phyloP scores from a whole-genome alignment of 2,113 vertebrate species.

The Ptyas mucosa region DNA sequence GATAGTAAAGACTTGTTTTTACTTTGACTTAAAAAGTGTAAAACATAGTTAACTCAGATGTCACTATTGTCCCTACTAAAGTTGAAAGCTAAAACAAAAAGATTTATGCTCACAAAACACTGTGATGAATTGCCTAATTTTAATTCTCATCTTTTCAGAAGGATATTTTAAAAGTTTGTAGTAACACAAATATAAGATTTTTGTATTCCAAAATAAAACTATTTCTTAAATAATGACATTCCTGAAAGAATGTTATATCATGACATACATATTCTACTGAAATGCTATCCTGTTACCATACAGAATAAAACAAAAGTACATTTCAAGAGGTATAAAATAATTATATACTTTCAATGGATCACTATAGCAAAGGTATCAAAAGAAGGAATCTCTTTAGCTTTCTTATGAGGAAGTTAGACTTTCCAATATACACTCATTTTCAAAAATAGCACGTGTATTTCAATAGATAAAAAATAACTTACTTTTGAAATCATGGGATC shows the following conservation, averaged over 20 bases:
- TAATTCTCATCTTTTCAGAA: background rate
- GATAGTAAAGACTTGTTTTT: background rate
- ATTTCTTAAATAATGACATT: background rate
- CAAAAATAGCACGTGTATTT: background rate
- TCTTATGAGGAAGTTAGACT: background rate
- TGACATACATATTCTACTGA: background rate
- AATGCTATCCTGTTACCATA: background rate
- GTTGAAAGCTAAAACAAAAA: background rate
- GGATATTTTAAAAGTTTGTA: background rate
- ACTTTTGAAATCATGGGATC: conserved; percentile 99
- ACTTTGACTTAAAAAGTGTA: background rate
- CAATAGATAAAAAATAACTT: conserved; percentile 48
- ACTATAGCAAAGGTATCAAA: background rate
- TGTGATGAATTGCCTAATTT: background rate
- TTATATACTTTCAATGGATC: background rate
- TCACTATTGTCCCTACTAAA: background rate
- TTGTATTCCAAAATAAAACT: background rate
- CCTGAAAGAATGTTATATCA: background rate
- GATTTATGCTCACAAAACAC: background rate
- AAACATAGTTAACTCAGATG: no score
- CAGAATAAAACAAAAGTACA: background rate
- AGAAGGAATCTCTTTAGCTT: background rate
- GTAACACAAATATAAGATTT: background rate
- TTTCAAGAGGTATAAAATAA: background rate
- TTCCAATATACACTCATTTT: conserved; percentile 12